phyloP scores from a whole-genome alignment of 1,140 invertebrate species.

The Scaptodrosophila lebanonensis region DNA sequence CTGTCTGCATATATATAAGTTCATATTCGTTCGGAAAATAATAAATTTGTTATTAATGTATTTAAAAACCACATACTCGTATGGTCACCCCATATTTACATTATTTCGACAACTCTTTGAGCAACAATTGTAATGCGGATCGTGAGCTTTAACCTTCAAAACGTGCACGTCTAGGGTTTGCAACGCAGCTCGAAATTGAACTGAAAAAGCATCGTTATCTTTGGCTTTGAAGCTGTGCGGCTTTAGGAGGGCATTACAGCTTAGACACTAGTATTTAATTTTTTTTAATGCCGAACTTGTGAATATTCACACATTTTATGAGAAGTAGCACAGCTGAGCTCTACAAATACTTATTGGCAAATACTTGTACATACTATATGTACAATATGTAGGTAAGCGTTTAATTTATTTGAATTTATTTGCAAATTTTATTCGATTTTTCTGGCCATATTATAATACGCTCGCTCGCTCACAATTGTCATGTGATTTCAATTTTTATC shows the following conservation, averaged over 20 bases:
- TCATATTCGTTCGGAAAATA: too few species aligned
- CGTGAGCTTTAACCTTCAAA: slow-evolving; percentile 41
- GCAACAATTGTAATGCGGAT: slow-evolving; percentile 14
- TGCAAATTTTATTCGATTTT: slow-evolving; percentile 37
- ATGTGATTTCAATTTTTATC: slow-evolving; percentile 49
- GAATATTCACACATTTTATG: slow-evolving; percentile 67
- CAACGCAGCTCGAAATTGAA: too few species aligned
- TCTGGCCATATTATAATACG: slow-evolving; percentile 21
- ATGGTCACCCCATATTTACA: too few species aligned
- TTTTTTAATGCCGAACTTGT: slow-evolving; percentile 33
- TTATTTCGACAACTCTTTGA: slow-evolving; percentile 19
- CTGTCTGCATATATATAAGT: too few species aligned
- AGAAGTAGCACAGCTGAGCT: slow-evolving; percentile 60
- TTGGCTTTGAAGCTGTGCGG: too few species aligned
- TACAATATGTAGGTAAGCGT: slow-evolving; percentile 26
- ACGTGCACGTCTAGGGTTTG: not conserved
- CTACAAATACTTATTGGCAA: too few species aligned
- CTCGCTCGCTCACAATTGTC: slow-evolving; percentile 51
- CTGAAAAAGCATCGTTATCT: too few species aligned
- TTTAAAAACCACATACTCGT: too few species aligned
- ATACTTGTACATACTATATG: slow-evolving; percentile 41
- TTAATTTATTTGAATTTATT: slow-evolving; percentile 68
- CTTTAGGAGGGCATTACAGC: too few species aligned
- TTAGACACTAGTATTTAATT: too few species aligned
- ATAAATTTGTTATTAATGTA: too few species aligned